phyloP scores from a whole-genome alignment of 2,797 vertebrate genomes.

The Lerista edwardsae region DNA sequence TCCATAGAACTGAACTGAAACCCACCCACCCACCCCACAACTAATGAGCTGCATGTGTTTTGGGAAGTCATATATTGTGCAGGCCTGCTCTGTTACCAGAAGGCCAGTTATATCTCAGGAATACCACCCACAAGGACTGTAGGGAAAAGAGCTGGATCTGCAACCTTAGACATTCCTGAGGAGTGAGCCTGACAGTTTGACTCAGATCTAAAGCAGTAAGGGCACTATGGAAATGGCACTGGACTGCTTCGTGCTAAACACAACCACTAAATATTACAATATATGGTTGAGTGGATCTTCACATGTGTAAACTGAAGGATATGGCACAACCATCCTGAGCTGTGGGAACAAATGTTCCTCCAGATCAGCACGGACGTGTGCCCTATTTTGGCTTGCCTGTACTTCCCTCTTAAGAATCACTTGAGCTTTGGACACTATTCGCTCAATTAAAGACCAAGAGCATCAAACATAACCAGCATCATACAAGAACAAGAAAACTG shows the following conservation, averaged over 20 bases:
- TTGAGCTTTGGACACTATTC: background rate
- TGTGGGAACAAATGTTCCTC: background rate
- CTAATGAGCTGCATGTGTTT: background rate
- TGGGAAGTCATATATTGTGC: background rate
- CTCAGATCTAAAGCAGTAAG: rapidly evolving
- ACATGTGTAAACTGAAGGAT: rapidly evolving
- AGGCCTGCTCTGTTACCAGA: no score
- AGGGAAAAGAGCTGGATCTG: background rate
- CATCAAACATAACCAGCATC: background rate
- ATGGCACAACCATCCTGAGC: background rate
- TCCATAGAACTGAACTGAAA: background rate
- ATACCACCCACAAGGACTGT: rapidly evolving
- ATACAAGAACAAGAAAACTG: background rate
- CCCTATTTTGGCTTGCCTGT: constrained; percentile 11
- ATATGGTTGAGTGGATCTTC: rapidly evolving
- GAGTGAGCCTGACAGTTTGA: background rate
- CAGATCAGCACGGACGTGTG: rapidly evolving
- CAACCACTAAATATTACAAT: background rate
- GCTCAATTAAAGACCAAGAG: background rate
- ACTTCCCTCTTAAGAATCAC: background rate
- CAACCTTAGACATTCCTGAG: rapidly evolving
- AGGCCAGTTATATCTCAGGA: rapidly evolving
- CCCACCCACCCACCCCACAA: background rate
- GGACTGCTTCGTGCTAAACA: background rate
- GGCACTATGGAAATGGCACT: rapidly evolving